Evolutionary conservation across 30 jellyfish, hydroid and myxozoan genomes (phyloP).

Genomic region (Chrysaora quinquecirrha): DNA sequence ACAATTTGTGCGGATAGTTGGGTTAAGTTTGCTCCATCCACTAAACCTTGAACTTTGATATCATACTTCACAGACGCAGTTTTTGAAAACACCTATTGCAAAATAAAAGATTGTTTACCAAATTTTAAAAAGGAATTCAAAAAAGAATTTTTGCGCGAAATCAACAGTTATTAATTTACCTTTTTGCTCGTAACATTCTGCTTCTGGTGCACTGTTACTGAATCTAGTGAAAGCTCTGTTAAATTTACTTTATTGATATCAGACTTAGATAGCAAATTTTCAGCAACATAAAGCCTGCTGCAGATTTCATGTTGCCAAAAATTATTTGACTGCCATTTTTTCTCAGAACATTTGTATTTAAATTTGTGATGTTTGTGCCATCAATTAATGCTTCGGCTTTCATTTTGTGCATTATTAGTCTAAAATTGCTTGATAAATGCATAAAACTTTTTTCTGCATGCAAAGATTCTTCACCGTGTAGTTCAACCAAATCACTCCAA

Average conservation of each 20-base stretch:
- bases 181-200: conserved; percentile 87
- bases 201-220: conserved; percentile 74
- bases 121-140: not conserved
- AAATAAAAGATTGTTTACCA: not conserved
- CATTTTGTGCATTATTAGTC: conserved; percentile 47
- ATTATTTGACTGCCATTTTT: conserved; percentile 71
- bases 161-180: too few species aligned
- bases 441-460: conserved; percentile 59
- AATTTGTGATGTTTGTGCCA: conserved; percentile 73
- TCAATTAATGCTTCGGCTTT: conserved; percentile 67
- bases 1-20: conserved; percentile 45
- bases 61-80: conserved; percentile 30
- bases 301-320: conserved; percentile 63
- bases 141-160: not conserved
- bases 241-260: conserved; percentile 72
- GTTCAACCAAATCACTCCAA: conserved; percentile 61
- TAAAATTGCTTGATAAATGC: conserved; percentile 11
- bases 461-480: conserved; percentile 53
- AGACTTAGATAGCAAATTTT: conserved; percentile 57
- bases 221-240: conserved; percentile 53
- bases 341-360: conserved; percentile 63
- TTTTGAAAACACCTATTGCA: conserved; percentile 14
- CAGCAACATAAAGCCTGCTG: conserved; percentile 38
- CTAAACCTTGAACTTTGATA: conserved; percentile 61
- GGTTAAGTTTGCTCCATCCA: conserved; percentile 86